Conservation (phyloP, 2,888 invertebrate genomes). For the Metellina segmentata region DNA sequence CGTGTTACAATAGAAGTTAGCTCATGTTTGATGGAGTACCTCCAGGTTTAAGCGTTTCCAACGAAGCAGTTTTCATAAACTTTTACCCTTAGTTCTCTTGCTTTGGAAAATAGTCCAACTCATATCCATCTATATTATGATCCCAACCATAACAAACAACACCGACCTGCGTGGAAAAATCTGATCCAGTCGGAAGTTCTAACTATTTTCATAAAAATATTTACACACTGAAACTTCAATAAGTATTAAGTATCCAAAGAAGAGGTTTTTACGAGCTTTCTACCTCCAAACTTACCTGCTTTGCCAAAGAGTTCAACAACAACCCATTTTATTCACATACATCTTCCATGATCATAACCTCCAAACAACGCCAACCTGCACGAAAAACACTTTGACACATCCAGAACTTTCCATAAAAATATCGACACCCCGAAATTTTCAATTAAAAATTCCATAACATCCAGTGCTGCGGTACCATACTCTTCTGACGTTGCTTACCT, state of each 20-base stretch:
- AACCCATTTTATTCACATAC: neutral
- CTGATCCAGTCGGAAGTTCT: no score
- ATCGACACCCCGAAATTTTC: slow-evolving; percentile 11
- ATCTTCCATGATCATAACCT: neutral
- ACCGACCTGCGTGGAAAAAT: no score
- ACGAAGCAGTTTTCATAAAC: no score
- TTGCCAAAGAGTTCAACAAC: neutral
- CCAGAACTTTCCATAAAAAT: slow-evolving; percentile 1
- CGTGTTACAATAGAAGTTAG: slow-evolving; percentile 43
- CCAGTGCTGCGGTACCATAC: neutral
- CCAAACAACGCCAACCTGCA: neutral
- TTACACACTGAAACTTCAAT: no score
- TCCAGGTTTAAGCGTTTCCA: no score
- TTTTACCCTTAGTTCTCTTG: no score
- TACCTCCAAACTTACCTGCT: neutral
- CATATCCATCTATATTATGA: no score
- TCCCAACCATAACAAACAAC: no score
- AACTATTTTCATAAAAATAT: no score
- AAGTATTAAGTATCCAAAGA: no score
- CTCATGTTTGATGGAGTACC: slow-evolving; percentile 52
- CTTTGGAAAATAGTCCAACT: no score
- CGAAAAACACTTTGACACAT: neutral
- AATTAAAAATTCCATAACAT: slow-evolving; percentile 3
- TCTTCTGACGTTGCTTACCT: neutral
- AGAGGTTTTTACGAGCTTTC: no score